Evolutionary conservation across 2,888 invertebrate genomes (phyloP).

Genomic region (Autographa gamma): DNA sequence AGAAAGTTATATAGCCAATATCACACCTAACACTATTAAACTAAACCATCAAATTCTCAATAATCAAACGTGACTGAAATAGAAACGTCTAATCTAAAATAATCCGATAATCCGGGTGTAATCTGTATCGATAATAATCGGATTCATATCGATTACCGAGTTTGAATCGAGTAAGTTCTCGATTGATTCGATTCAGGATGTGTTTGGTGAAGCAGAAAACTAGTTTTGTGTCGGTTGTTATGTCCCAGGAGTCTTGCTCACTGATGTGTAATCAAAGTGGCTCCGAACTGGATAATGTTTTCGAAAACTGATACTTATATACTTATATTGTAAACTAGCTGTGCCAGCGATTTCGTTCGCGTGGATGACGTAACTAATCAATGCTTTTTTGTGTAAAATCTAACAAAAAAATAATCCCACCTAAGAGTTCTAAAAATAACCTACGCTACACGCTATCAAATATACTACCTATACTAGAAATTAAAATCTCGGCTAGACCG

Average conservation of each 20-base stretch:
- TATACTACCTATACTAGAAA: too few species aligned
- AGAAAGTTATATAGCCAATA: too few species aligned
- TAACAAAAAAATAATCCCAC: too few species aligned
- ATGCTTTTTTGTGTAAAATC: too few species aligned
- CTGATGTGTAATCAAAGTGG: conserved; percentile 13
- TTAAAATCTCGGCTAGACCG: too few species aligned
- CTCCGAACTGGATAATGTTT: neutral
- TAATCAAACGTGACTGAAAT: neutral
- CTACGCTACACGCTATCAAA: too few species aligned
- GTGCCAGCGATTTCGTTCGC: too few species aligned
- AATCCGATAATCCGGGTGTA: conserved; percentile 8
- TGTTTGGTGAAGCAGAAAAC: conserved; percentile 40
- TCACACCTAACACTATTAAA: neutral
- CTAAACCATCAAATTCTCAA: neutral
- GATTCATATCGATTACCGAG: conserved; percentile 17
- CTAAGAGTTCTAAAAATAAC: too few species aligned
- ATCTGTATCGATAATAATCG: conserved; percentile 16
- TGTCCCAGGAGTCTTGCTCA: conserved; percentile 16
- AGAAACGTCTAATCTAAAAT: neutral
- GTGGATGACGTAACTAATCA: too few species aligned
- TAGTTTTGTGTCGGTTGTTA: conserved; percentile 18
- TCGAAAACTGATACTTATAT: neutral
- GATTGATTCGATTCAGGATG: conserved; percentile 30
- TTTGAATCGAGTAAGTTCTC: conserved; percentile 22
- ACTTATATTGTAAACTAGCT: too few species aligned